Evolutionary conservation across 1,140 invertebrate species (phyloP), one percentile per base, ranked within the genome.

Genomic region (Alviniconcha marisindica): DNA sequence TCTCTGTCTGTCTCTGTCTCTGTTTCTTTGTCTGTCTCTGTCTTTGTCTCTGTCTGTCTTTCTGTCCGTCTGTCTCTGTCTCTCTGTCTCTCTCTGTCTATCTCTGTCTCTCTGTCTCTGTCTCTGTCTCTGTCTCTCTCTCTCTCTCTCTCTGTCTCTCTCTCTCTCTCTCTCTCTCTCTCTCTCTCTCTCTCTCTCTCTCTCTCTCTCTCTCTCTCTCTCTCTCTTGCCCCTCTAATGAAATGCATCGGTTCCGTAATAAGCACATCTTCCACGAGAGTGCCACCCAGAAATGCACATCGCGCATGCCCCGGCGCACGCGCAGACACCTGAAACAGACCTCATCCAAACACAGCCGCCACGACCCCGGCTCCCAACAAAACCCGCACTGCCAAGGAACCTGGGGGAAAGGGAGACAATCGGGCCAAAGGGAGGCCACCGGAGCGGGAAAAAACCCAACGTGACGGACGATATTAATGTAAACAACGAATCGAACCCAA

Each of bases 391-490:
- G n/a, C n/a, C 21, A 63, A 63, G 60, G 60, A 24, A 63, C 60
- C 21, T 63, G 60, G 33, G 12, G 42, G 21, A 33, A 33, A n/a
- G 44, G 44, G 42, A 48, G 3, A 51, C 73, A 76, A 76, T 48
- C 40, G 24, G 73, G n/a, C 5, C 73, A 18, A 18, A 31, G 14
- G 42, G 28, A 31, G 31, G 18, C 7, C 15, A 76, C 24, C 40
- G 42, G 21, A 51, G 73, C 73, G 42, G 44, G 51, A 76, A 76
- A 31, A 31, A 3, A 14, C 3, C 21, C 5, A 51, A 76, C 36
- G 40, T 76, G 73, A 76, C 73, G 73, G 42, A 38, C 28, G 73
- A 76, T 76, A 76, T 76, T 76, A 76, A 76, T 76, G 73, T 76
- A 76, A 76, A 76, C 73, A 76, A 76, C 24, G 40, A 48, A 15